Conservation (phyloP, 2,113 vertebrate genomes). For the Upupa epops region DNA sequence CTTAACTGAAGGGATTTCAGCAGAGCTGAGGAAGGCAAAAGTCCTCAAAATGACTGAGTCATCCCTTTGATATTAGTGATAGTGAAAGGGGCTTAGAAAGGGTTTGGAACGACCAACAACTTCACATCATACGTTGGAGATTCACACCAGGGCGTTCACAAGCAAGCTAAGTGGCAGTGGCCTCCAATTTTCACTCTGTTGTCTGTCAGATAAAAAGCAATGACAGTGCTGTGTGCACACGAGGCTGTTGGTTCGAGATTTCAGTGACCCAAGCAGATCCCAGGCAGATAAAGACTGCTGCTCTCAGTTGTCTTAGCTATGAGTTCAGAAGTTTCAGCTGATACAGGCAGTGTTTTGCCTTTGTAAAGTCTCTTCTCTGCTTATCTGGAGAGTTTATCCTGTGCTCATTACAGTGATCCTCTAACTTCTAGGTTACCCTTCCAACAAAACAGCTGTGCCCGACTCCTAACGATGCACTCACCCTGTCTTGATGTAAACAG, state of each 20-base stretch:
- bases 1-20: background rate
- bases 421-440: constrained; percentile 7
- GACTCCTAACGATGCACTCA: constrained; percentile 1
- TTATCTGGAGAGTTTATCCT: constrained; percentile 20
- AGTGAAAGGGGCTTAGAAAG: background rate
- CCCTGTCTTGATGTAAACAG: constrained; percentile 21
- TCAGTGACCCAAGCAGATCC: background rate
- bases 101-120: background rate
- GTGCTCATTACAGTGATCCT: constrained; percentile 1
- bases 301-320: background rate
- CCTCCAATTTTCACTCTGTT: background rate
- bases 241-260: background rate
- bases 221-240: background rate
- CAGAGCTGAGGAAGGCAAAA: background rate
- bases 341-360: background rate
- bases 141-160: background rate
- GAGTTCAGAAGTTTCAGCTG: constrained; percentile 38
- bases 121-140: background rate
- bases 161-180: background rate
- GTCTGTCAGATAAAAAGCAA: background rate
- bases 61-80: background rate
- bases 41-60: background rate
- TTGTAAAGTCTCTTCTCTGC: background rate
- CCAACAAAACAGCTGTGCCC: background rate
- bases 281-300: background rate